Percentiles rank a stretch among this genome's conserved stretches.
Conservation (phyloP, 2,113 vertebrate genomes). For the Cottus gobio region DNA sequence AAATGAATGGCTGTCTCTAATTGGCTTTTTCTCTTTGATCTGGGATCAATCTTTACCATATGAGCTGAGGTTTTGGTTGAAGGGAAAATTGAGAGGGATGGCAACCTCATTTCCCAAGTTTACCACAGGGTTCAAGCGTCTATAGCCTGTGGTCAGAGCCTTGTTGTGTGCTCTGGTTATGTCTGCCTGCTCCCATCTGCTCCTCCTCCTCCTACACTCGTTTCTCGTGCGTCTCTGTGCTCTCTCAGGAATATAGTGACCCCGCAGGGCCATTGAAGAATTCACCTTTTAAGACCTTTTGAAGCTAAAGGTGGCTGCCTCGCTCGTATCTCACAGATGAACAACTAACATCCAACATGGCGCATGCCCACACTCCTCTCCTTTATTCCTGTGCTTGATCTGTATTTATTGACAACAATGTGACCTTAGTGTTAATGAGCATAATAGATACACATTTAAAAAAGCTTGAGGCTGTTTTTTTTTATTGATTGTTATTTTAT, state of each 20-base stretch:
- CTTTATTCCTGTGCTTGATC: slow-evolving; percentile 26
- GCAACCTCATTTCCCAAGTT: slow-evolving; percentile 80
- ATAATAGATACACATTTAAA: not conserved
- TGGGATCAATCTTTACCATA: slow-evolving; percentile 75
- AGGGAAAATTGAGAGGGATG: slow-evolving; percentile 74
- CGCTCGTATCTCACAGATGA: slow-evolving; percentile 69
- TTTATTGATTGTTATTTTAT: not conserved
- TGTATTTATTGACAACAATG: slow-evolving; percentile 30
- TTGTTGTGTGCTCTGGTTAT: slow-evolving; percentile 54
- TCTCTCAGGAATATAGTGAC: slow-evolving; percentile 56
- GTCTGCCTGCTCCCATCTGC: slow-evolving; percentile 50
- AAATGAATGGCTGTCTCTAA: slow-evolving; percentile 74
- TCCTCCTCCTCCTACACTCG: slow-evolving; percentile 29
- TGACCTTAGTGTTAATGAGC: not conserved
- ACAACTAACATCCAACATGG: slow-evolving; percentile 68
- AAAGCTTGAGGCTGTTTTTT: not conserved
- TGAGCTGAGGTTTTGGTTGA: slow-evolving; percentile 74
- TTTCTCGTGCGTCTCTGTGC: slow-evolving; percentile 36
- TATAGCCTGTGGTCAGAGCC: slow-evolving; percentile 74
- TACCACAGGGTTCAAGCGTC: slow-evolving; percentile 78
- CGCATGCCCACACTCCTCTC: slow-evolving; percentile 52
- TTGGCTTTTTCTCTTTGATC: slow-evolving; percentile 79
- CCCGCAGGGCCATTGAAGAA: slow-evolving; percentile 52
- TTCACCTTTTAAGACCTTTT: slow-evolving; percentile 66
- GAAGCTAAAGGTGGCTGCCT: slow-evolving; percentile 66